These are phyloP conservation scores for Chinchilla lanigera DNA, from an alignment of 2,113 vertebrate genomes.

Conservation along the genomic window DNA sequence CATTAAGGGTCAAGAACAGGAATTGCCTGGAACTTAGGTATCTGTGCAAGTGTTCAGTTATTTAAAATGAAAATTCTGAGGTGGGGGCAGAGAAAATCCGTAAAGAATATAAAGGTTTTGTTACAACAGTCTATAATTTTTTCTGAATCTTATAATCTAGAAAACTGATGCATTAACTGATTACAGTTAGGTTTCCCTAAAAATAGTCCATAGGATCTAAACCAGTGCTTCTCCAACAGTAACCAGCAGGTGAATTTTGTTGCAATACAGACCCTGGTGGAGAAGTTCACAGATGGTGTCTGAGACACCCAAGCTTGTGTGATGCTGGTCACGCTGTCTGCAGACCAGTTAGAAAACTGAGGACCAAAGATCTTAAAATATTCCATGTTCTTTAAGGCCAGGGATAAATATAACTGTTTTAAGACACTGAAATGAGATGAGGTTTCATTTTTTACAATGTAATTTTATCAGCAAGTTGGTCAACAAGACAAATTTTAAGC, in stretches of 20 bases:
- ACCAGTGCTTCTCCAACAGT: neutral
- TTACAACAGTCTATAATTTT: neutral
- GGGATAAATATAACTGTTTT: neutral
- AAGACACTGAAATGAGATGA: neutral
- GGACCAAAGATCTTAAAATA: neutral
- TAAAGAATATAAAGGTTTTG: neutral
- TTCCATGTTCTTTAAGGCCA: neutral
- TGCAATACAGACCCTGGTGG: fast-evolving
- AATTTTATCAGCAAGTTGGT: constrained; percentile 5
- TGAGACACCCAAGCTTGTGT: neutral
- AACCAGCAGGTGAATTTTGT: neutral
- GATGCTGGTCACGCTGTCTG: neutral
- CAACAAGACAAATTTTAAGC: neutral
- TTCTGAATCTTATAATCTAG: neutral
- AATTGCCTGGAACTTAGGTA: neutral
- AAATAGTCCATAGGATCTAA: neutral
- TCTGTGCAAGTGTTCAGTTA: neutral
- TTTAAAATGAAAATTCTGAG: neutral
- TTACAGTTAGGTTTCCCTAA: neutral
- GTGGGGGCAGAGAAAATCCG: neutral
- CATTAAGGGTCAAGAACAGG: neutral
- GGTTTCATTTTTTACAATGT: neutral
- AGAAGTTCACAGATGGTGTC: fast-evolving
- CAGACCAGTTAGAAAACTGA: neutral
- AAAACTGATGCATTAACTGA: neutral